A percentile compares a stretch with the other conserved stretches of the same genome.
Evolutionary conservation across 2,797 vertebrate genomes (phyloP).

Genomic region (Antrozous pallidus): DNA sequence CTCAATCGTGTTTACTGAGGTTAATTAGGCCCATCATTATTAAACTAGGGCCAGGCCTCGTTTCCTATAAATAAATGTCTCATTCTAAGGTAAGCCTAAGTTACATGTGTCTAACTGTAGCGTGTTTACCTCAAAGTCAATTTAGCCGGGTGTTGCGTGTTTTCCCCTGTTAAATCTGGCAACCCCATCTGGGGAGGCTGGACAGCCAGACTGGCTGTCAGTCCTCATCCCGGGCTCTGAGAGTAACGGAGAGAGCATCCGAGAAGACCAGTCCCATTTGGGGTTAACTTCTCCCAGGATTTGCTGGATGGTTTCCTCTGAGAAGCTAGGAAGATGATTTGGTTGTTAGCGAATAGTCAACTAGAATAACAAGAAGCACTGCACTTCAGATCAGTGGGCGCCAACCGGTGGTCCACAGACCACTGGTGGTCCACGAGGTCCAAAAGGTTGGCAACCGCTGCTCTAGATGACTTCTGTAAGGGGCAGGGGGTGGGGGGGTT

Average conservation of each 20-base stretch:
- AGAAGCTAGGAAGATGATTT: not conserved
- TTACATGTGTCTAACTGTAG: slow-evolving; percentile 10
- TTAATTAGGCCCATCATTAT: not conserved
- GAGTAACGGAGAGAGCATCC: not conserved
- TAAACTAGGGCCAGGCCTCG: slow-evolving; percentile 9
- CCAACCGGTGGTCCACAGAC: too few species aligned
- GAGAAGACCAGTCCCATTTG: not conserved
- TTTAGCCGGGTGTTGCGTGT: not conserved
- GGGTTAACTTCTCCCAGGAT: slow-evolving; percentile 8
- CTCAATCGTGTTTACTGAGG: not conserved
- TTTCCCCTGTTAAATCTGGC: not conserved
- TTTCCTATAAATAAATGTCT: slow-evolving; percentile 18
- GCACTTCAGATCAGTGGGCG: not conserved
- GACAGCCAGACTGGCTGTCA: not conserved
- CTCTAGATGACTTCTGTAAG: not conserved
- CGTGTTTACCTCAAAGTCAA: not conserved
- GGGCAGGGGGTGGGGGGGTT: too few species aligned
- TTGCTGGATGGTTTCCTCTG: not conserved
- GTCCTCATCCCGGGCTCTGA: not conserved
- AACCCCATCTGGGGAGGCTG: not conserved
- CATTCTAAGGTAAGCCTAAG: slow-evolving; percentile 16
- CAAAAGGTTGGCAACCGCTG: too few species aligned
- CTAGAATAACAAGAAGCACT: not conserved
- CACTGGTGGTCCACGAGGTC: too few species aligned
- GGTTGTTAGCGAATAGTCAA: not conserved